Base-by-base conservation (phyloP, 2,888 invertebrate genomes). In the Ligdia adustata region DNA sequence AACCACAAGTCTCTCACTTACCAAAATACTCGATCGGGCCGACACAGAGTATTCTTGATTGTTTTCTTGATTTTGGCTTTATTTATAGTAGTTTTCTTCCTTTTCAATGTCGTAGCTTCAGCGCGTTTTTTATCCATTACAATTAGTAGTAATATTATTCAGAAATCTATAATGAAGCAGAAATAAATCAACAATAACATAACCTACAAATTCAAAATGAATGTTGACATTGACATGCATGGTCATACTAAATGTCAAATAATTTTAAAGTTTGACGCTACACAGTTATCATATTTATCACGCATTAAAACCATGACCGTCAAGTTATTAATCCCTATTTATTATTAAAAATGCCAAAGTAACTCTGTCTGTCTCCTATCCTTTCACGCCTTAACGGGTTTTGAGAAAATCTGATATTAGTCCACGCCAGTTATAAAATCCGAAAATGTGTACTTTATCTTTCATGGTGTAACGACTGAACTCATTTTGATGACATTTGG, bases 51-150 rank as follows among this genome's bases (percentile, higher is more conserved):
- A 63, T 89, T 89, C 75, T 83, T 87, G 6, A 90, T 75, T 9
- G 80, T 85, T 74, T 82, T 88, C 64, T 86, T 85, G 6, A 90
- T 53, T 69, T 89, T 87, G n/a, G 80, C 79, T 61, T 85, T 90
- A 40, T 64, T 79, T 1, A 82, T 69, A 9, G 67, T 60, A 29
- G 55, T 64, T 66, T 82, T 85, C 52, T 80, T 86, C 43, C 71
- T 79, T 56, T 65, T 72, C 41, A 83, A 63, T 16, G 75, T 79
- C 29, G 67, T 54, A 18, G 82, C 84, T 61, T 76, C 75, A 75
- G 79, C 80, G 22, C 20, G 53, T 22, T 41, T 41, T 3, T 11
- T 31, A 3, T 47, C 35, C 35, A 41, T 47, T 13, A 4, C 28
- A 24, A 9, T 2, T 22, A 16, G 13, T 5, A 20, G 2, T 14